These are phyloP conservation scores for Idaea dimidiata DNA, from an alignment of 2,888 invertebrate species.

Conservation along the genomic window DNA sequence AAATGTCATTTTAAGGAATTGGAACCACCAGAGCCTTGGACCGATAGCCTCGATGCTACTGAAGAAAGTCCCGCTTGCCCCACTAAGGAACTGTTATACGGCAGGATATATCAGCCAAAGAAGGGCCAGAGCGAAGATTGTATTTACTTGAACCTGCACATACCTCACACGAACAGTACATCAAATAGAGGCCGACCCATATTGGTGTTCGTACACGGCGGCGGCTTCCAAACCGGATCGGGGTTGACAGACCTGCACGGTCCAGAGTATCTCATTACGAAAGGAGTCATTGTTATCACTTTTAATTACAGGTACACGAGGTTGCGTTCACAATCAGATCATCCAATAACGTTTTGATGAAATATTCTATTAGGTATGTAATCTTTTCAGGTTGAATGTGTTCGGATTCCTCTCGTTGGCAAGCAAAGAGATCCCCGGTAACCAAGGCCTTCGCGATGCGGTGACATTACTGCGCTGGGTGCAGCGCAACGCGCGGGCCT, in stretches of 20 bases:
- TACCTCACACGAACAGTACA: conserved; percentile 15
- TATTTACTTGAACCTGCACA: conserved; percentile 28
- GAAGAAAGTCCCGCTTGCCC: conserved; percentile 76
- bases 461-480: conserved; percentile 59
- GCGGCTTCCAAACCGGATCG: conserved; percentile 19
- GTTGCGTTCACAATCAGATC: neutral
- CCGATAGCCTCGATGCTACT: conserved; percentile 61
- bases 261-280: conserved; percentile 27
- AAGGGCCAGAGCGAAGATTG: conserved; percentile 31
- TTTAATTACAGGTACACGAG: conserved; percentile 58
- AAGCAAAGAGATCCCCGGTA: conserved; percentile 52
- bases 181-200: conserved; percentile 12
- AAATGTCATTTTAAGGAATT: conserved; percentile 45
- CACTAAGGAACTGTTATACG: conserved; percentile 50
- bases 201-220: conserved; percentile 26
- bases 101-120: conserved; percentile 15
- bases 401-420: conserved; percentile 61
- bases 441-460: conserved; percentile 57
- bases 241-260: conserved; percentile 29
- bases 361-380: neutral
- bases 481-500: conserved; percentile 45
- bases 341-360: neutral
- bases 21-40: conserved; percentile 50
- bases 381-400: conserved; percentile 46
- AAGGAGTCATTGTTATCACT: conserved; percentile 51